These are phyloP conservation scores for Colletes latitarsis DNA, from an alignment of 1,140 invertebrate species.

Conservation along the genomic window DNA sequence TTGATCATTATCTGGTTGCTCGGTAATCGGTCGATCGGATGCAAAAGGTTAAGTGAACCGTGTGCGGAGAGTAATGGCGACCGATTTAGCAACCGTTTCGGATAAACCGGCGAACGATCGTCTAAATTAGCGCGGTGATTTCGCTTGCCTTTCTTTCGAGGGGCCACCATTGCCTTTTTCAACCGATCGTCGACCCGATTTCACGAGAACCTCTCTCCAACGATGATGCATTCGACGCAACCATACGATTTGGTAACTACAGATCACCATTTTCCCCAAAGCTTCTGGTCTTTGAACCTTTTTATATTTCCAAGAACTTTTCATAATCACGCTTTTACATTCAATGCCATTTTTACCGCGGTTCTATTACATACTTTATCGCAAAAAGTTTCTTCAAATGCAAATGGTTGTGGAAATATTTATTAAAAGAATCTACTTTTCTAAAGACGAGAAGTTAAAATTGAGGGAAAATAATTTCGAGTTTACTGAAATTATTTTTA, in stretches of 20 bases:
- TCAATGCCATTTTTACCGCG: too few relatives aligned
- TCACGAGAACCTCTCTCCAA: background rate
- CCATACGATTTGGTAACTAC: background rate
- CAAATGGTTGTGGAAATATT: too few relatives aligned
- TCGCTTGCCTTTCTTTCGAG: constrained; percentile 17
- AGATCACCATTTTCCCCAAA: too few relatives aligned
- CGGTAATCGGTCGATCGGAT: constrained; percentile 56
- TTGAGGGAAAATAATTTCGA: too few relatives aligned
- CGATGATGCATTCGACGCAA: background rate
- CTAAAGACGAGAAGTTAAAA: too few relatives aligned
- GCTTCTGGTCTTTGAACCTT: too few relatives aligned
- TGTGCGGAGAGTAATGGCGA: constrained; percentile 28
- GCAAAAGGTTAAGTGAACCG: constrained; percentile 61
- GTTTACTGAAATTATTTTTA: too few relatives aligned
- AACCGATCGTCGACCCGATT: constrained; percentile 10
- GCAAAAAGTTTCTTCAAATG: too few relatives aligned
- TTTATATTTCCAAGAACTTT: too few relatives aligned
- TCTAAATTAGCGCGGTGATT: constrained; percentile 14
- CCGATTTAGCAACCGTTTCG: constrained; percentile 60
- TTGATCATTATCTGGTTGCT: constrained; percentile 63
- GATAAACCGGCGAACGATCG: constrained; percentile 41
- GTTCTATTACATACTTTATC: too few relatives aligned
- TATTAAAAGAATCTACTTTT: too few relatives aligned
- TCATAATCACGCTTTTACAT: too few relatives aligned
- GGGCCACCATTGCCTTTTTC: constrained; percentile 9